Evolutionary conservation across 2,797 vertebrate species (phyloP), one percentile per base, ranked within the genome.

Genomic region (Hybognathus amarus): DNA sequence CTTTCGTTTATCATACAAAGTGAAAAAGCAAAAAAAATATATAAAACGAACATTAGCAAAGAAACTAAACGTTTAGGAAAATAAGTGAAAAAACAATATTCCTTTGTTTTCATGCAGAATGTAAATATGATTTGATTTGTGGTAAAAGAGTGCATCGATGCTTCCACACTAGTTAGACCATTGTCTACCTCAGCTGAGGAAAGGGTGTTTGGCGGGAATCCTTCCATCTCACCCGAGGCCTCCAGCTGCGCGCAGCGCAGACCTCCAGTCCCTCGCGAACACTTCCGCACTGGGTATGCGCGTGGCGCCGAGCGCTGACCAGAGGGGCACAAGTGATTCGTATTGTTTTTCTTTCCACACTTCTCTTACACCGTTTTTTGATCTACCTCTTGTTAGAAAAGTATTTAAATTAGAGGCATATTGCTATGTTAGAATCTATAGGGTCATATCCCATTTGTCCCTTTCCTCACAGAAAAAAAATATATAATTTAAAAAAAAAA

Each of bases 371-470:
- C 96, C 94, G 94, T 94, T 96, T 47, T 96, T 96, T 96, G 93
- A 98, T 97, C 97, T 97, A 97, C 97, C 96, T 98, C 97, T 95
- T 93, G 45, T 52, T 97, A 96, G 95, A 96, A 90, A 89, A 91
- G 93, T 94, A 94, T 97, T 96, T 96, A 95, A 96, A 96, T 96
- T 97, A 95, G 96, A 97, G 96, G 96, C 96, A 96, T 97, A 96
- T 96, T 96, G 96, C 89, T 93, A 89, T 91, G 91, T 94, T 95
- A 93, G 95, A 92, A 93, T 92, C 91, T 95, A 56, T 83, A 94
- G 89, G 92, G 85, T 94, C 94, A 93, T 91, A 93, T 92, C 90
- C 90, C 91, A 78, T 54, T 77, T 59, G 69, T 56, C 70, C 85
- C 86, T 85, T 86, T 82, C 67, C 82, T 63, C 79, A 68, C 69